phyloP scores from a whole-genome alignment of 2,113 vertebrate genomes.

The Tauraco erythrolophus region DNA sequence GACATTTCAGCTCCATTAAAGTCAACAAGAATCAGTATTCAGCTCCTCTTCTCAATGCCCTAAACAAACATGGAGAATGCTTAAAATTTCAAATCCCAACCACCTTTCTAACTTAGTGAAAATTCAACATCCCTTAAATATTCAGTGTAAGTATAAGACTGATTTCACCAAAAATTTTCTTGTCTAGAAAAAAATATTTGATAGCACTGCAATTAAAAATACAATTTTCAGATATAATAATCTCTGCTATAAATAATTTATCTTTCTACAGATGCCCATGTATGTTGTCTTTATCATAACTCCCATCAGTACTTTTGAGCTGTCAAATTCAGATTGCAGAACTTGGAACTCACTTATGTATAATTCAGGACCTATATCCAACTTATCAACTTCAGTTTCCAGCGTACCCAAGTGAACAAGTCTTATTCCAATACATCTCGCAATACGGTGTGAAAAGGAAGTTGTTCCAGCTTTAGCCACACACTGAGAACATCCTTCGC shows the following conservation, averaged over 20 bases:
- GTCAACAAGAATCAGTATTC: not conserved
- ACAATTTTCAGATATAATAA: not conserved
- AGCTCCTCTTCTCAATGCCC: not conserved
- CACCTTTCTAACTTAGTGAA: not conserved
- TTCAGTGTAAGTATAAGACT: not conserved
- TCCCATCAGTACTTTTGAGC: rapidly evolving
- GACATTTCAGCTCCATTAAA: not conserved
- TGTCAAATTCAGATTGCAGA: not conserved
- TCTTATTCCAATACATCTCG: not conserved
- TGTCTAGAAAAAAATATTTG: not conserved
- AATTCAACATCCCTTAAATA: not conserved
- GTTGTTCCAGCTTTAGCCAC: not conserved
- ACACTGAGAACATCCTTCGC: not conserved
- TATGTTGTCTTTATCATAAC: not conserved
- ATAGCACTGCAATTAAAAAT: not conserved
- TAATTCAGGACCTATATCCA: not conserved
- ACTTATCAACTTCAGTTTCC: not conserved
- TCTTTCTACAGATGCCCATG: not conserved
- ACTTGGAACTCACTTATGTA: not conserved
- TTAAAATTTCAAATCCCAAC: not conserved
- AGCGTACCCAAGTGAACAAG: not conserved
- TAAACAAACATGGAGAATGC: not conserved
- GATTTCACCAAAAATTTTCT: not conserved
- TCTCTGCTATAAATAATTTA: not conserved
- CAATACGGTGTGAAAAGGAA: not conserved